Conservation (phyloP, 2,113 vertebrate species). For the Furnarius figulus region DNA sequence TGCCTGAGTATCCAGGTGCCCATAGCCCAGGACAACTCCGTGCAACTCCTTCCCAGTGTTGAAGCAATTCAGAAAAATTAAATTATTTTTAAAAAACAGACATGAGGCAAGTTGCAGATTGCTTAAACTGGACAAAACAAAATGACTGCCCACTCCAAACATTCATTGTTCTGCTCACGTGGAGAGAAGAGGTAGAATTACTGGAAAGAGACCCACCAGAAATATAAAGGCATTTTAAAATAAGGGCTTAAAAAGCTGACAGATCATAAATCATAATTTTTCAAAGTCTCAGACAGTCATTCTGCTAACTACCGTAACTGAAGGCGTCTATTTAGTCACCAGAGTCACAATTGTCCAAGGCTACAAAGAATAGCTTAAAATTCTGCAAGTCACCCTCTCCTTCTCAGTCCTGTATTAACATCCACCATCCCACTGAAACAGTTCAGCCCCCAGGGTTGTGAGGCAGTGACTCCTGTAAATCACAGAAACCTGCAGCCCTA, state of each 20-base stretch:
- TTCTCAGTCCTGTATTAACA: background rate
- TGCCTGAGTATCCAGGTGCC: background rate
- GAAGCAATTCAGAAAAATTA: background rate
- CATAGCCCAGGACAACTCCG: background rate
- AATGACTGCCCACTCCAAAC: background rate
- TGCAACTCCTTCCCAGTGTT: background rate
- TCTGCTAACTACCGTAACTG: background rate
- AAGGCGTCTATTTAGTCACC: background rate
- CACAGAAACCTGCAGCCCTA: background rate
- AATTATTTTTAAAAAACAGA: background rate
- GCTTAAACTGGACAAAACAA: background rate
- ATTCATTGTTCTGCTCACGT: background rate
- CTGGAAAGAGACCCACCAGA: background rate
- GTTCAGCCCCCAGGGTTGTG: background rate
- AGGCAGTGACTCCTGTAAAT: background rate
- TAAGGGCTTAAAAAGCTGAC: background rate
- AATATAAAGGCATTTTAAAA: conserved; percentile 11
- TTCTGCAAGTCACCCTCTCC: background rate
- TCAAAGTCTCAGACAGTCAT: background rate
- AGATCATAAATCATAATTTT: background rate
- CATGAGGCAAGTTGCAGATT: background rate
- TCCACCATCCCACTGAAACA: background rate
- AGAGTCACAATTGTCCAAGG: background rate
- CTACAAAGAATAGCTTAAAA: background rate
- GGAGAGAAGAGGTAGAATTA: conserved; percentile 7